Evolutionary conservation across 2,888 invertebrate species (phyloP), one percentile per base, ranked within the genome.

Genomic region (Leptopilina drosophilae): DNA sequence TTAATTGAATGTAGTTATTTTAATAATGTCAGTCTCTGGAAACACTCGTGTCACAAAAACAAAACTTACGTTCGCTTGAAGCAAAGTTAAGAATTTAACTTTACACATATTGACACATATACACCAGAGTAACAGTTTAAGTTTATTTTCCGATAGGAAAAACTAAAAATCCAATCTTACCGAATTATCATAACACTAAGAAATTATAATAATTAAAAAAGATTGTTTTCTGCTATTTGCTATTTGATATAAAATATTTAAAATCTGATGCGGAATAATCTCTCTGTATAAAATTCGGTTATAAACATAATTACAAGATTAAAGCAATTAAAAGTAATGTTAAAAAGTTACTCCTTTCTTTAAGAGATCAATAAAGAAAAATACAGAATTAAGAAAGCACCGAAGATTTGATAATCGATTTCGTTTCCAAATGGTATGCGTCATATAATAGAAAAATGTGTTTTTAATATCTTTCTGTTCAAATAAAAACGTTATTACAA

Each of bases 61-160:
- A 73, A 73, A 73, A 73, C 73, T 73, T 53, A 73, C 56, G 15
- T 56, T 59, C 56, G 56, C 56, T 59, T 33, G 15, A n/a, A n/a
- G 15, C 73, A 73, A 73, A 73, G 73, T 73, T 59, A 73, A 73
- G 7, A 40, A 40, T 73, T 56, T 73, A 73, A 73, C 73, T 73
- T 73, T 73, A 53, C 33, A n/a, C 1, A 20, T 20, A 20, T 20
- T 20, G 4, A 2, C 33, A 33, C 5, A 11, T 49, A n/a, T 73
- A 56, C 73, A 73, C 73, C 53, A 73, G 69, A 12, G 53, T 26
- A 56, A 73, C 11, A 33, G 15, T 49, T 20, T 2, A 11, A 62
- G 20, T 15, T 1, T 33, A 33, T 73, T 56, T 73, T 33, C 73
- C 73, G 73, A 59, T 15, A 73, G 9, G 5, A 73, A 12, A 1